These are phyloP conservation scores for Glaucomys volans DNA, from an alignment of 2,113 vertebrate genomes.

Conservation along the genomic window DNA sequence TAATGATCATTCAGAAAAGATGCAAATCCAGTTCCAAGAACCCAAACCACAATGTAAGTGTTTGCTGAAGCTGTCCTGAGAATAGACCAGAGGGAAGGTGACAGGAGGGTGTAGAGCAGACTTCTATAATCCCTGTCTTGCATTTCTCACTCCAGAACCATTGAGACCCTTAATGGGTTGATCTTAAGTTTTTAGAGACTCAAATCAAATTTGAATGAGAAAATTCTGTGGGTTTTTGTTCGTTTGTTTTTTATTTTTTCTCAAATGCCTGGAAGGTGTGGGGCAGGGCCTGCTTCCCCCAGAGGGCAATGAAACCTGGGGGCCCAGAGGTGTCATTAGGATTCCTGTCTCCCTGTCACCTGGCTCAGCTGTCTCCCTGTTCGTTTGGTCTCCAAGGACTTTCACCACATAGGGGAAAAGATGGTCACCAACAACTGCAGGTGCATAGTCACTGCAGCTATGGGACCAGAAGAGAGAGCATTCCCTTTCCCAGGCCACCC, in stretches of 20 bases:
- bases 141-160: not conserved
- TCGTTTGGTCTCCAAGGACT: not conserved
- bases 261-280: not conserved
- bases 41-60: not conserved
- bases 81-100: not conserved
- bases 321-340: not conserved
- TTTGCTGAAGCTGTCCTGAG: not conserved
- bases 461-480: not conserved
- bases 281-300: not conserved
- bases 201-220: not conserved
- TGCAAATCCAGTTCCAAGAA: not conserved
- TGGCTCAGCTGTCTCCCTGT: not conserved
- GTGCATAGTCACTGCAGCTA: not conserved
- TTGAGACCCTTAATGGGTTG: not conserved
- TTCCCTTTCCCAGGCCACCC: not conserved
- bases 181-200: not conserved
- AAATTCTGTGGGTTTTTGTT: not conserved
- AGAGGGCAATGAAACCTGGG: not conserved
- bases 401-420: not conserved
- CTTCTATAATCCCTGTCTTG: not conserved
- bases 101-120: not conserved
- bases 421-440: not conserved
- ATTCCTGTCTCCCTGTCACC: not conserved
- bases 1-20: not conserved
- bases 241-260: not conserved